phyloP scores from a whole-genome alignment of 2,113 vertebrate species.

The Anolis carolinensis region DNA sequence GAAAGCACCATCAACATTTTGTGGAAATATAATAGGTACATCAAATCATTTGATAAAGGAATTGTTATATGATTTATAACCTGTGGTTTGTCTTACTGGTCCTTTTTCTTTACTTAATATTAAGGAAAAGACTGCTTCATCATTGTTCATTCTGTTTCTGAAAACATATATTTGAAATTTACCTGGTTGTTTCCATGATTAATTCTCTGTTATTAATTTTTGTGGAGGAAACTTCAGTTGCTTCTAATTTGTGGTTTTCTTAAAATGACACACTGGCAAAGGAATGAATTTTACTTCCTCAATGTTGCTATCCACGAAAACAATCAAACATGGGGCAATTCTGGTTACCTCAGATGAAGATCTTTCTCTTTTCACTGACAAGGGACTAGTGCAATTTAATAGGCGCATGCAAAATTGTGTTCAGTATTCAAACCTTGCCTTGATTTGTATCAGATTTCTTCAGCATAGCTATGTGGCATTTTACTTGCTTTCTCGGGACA shows the following conservation, averaged over 20 bases:
- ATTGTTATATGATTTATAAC: background rate
- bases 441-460: background rate
- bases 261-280: background rate
- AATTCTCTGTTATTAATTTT: rapidly evolving
- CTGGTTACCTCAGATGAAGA: background rate
- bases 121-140: background rate
- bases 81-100: background rate
- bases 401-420: background rate
- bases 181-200: rapidly evolving
- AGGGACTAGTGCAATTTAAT: background rate
- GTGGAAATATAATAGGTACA: rapidly evolving
- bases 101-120: rapidly evolving
- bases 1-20: background rate
- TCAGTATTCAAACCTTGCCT: background rate
- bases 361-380: background rate
- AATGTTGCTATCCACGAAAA: background rate
- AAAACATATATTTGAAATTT: background rate
- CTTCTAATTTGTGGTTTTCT: background rate
- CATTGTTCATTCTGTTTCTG: background rate
- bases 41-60: background rate
- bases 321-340: slow-evolving; percentile 1
- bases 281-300: background rate
- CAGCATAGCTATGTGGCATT: slow-evolving; percentile 2
- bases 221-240: background rate
- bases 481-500: background rate